Evolutionary conservation across 2,888 invertebrate genomes (phyloP).

Genomic region (Didymodactylos carnosus): DNA sequence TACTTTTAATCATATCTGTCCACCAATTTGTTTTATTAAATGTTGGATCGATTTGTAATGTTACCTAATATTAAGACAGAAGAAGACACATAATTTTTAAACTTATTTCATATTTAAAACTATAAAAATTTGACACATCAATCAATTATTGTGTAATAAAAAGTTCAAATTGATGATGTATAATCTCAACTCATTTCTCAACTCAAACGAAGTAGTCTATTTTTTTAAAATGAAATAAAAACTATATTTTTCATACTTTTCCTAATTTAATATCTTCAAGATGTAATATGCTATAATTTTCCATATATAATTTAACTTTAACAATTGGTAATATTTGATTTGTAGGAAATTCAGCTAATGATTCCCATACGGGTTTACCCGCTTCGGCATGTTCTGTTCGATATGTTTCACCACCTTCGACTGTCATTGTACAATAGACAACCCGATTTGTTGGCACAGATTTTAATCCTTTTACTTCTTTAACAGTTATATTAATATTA

Average conservation of each 20-base stretch:
- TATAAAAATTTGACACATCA: too few relatives aligned
- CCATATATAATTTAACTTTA: slow-evolving; percentile 89
- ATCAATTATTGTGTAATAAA: too few relatives aligned
- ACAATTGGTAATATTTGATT: slow-evolving; percentile 87
- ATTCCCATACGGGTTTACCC: slow-evolving; percentile 98
- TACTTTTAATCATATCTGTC: slow-evolving; percentile 63
- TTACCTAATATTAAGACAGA: too few relatives aligned
- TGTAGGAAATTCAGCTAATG: slow-evolving; percentile 95
- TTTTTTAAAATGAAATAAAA: neutral
- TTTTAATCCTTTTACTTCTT: slow-evolving; percentile 95
- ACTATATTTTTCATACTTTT: slow-evolving; percentile 41
- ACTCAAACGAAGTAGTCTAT: neutral
- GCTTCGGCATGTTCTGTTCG: slow-evolving; percentile 99
- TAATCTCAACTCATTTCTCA: too few relatives aligned
- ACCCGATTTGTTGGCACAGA: slow-evolving; percentile 86
- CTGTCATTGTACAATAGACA: slow-evolving; percentile 99
- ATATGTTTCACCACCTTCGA: slow-evolving; percentile 90
- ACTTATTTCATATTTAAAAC: neutral
- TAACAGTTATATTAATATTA: slow-evolving; percentile 65
- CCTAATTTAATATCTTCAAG: slow-evolving; percentile 81
- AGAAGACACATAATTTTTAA: slow-evolving; percentile 3
- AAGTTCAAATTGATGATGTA: too few relatives aligned
- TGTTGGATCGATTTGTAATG: slow-evolving; percentile 44
- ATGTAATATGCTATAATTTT: slow-evolving; percentile 88
- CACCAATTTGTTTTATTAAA: slow-evolving; percentile 49